Conservation (phyloP, 2,113 vertebrate species). For the Apteryx owenii region DNA sequence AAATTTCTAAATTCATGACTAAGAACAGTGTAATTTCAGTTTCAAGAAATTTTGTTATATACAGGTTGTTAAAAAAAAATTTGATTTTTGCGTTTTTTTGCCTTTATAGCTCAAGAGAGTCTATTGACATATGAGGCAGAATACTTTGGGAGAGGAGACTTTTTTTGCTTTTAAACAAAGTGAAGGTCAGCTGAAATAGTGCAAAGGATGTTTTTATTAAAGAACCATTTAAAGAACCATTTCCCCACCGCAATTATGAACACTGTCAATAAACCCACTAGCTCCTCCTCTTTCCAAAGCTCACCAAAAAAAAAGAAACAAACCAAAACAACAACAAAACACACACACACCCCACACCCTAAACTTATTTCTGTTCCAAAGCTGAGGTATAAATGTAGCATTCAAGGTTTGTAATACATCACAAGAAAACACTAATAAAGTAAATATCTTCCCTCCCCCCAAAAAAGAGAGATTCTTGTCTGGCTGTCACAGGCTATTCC, state of each 20-base stretch:
- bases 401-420: neutral
- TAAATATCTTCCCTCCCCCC: neutral
- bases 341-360: neutral
- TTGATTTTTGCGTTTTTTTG: neutral
- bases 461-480: neutral
- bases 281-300: neutral
- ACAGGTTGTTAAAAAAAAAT: neutral
- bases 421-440: slow-evolving; percentile 4
- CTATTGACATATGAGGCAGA: neutral
- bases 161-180: neutral
- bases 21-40: neutral
- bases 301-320: neutral
- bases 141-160: neutral
- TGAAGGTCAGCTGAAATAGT: neutral
- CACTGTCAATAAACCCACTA: neutral
- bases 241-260: neutral
- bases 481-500: neutral
- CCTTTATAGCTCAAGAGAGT: neutral
- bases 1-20: neutral
- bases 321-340: neutral
- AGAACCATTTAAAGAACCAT: neutral
- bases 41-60: neutral
- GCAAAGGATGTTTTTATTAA: neutral
- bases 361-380: slow-evolving; percentile 45
- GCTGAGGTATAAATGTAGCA: slow-evolving; percentile 44